Percentiles rank a stretch among this genome's conserved stretches.
Conservation (phyloP, 92 coral and sea anemone genomes). For the Bergia puertoricense region DNA sequence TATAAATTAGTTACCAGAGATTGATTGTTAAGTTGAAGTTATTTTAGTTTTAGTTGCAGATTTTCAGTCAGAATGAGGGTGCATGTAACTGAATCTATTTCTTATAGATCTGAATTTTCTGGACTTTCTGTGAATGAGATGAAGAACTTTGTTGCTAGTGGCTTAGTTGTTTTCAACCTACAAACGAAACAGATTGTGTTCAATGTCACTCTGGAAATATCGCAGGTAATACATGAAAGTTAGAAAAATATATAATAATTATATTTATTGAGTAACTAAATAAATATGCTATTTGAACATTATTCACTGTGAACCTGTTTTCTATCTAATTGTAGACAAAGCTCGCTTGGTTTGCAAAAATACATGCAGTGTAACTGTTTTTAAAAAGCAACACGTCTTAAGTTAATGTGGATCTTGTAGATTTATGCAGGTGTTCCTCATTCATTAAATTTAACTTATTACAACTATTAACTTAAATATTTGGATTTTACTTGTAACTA, state of each 20-base stretch:
- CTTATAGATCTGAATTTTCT: slow-evolving; percentile 22
- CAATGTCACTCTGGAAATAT: slow-evolving; percentile 31
- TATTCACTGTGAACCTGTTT: neutral
- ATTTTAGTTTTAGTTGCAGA: no score
- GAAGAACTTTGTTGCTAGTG: slow-evolving; percentile 43
- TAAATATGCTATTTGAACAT: neutral
- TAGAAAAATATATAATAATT: neutral
- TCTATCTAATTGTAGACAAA: no score
- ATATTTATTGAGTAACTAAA: neutral
- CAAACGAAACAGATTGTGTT: slow-evolving; percentile 37
- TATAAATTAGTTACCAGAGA: no score
- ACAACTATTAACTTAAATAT: no score
- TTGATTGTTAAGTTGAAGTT: no score
- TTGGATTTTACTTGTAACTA: no score
- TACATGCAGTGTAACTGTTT: no score
- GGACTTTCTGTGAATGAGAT: slow-evolving; percentile 31
- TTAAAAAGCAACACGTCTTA: no score
- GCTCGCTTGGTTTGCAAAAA: no score
- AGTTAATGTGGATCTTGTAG: no score
- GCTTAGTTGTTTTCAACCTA: slow-evolving; percentile 33
- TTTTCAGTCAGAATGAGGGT: neutral
- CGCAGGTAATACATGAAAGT: slow-evolving; percentile 20
- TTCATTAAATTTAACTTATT: no score
- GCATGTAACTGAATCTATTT: neutral
- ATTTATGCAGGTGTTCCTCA: no score